These are phyloP conservation scores for Eupeodes corollae DNA, from an alignment of 1,140 invertebrate genomes.

Conservation along the genomic window DNA sequence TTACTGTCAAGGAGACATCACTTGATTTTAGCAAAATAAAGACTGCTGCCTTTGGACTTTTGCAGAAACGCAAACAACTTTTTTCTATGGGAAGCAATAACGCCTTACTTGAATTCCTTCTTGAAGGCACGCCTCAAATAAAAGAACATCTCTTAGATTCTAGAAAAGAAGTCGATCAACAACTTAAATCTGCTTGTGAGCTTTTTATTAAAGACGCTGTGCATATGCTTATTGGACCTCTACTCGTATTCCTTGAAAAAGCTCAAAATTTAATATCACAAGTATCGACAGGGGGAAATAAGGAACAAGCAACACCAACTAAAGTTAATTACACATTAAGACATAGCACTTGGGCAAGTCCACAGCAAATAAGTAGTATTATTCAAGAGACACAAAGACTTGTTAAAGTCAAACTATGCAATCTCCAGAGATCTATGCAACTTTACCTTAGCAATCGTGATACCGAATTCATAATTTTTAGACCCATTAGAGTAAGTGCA, in stretches of 20 bases:
- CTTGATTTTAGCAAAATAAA: slow-evolving; percentile 86
- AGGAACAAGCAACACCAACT: slow-evolving; percentile 3
- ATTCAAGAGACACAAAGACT: slow-evolving; percentile 54
- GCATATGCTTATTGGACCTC: slow-evolving; percentile 57
- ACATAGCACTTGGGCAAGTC: slow-evolving; percentile 40
- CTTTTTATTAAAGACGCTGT: slow-evolving; percentile 75
- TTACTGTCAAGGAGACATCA: slow-evolving; percentile 81
- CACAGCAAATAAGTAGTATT: slow-evolving; percentile 44
- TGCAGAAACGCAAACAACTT: slow-evolving; percentile 75
- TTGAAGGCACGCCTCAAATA: slow-evolving; percentile 84
- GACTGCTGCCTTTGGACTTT: slow-evolving; percentile 71
- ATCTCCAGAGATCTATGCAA: slow-evolving; percentile 78
- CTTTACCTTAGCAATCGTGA: slow-evolving; percentile 92
- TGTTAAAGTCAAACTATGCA: slow-evolving; percentile 68
- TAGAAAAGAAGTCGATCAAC: slow-evolving; percentile 85
- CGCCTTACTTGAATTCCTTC: slow-evolving; percentile 80
- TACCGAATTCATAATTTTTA: slow-evolving; percentile 90
- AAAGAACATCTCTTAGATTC: slow-evolving; percentile 87
- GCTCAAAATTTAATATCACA: slow-evolving; percentile 38
- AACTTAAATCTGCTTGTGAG: slow-evolving; percentile 86
- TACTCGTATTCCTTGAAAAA: slow-evolving; percentile 63
- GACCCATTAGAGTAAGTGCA: slow-evolving; percentile 68
- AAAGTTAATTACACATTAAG: slow-evolving; percentile 26
- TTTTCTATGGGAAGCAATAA: slow-evolving; percentile 85
- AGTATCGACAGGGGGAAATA: slow-evolving; percentile 1